A percentile compares a stretch with the other conserved stretches of the same genome.
Evolutionary conservation across 2,888 invertebrate genomes (phyloP).

Genomic region (Lymantria dispar): DNA sequence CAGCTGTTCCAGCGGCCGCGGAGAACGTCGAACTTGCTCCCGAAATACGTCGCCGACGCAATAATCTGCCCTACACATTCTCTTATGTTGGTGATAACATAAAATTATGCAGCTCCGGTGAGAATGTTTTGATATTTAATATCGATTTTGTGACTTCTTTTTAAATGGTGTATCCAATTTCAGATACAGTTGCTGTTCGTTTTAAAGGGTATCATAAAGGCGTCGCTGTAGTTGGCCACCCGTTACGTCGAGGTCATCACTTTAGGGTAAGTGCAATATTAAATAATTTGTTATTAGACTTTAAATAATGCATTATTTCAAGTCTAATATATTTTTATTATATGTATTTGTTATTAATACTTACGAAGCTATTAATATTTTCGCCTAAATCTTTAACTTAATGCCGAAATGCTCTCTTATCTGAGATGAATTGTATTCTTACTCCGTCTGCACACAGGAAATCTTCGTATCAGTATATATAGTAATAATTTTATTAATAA

Average conservation of each 20-base stretch:
- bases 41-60: slow-evolving; percentile 43
- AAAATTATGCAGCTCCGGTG: slow-evolving; percentile 79
- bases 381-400: no score
- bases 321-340: neutral
- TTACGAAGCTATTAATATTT: neutral
- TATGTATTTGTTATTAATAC: neutral
- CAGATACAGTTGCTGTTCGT: slow-evolving; percentile 85
- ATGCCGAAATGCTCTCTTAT: no score
- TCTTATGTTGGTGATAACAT: slow-evolving; percentile 93
- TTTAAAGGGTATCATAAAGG: slow-evolving; percentile 93
- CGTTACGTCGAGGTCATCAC: slow-evolving; percentile 85
- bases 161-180: slow-evolving; percentile 15
- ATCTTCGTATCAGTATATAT: no score
- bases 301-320: neutral
- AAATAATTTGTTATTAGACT: neutral
- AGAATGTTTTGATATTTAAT: neutral
- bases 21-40: neutral
- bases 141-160: no score
- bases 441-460: no score
- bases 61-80: slow-evolving; percentile 84
- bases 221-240: slow-evolving; percentile 86
- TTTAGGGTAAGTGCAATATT: slow-evolving; percentile 82
- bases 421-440: no score
- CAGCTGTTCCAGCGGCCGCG: neutral
- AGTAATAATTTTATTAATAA: no score